A percentile compares a stretch with the other conserved stretches of the same genome.
Evolutionary conservation across 2,888 invertebrate species (phyloP).

Genomic region (Tetranychus piercei): DNA sequence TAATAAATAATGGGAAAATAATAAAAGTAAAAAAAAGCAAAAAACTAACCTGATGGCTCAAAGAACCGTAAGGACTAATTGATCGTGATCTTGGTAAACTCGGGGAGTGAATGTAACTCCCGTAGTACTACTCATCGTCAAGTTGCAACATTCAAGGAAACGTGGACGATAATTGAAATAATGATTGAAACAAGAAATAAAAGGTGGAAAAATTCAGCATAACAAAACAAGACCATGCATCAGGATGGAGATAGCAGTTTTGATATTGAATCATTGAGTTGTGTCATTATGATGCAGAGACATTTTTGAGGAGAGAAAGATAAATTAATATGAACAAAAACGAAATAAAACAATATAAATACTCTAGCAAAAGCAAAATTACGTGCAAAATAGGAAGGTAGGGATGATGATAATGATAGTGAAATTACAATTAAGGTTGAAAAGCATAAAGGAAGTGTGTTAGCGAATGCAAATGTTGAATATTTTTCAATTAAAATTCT

Average conservation of each 20-base stretch:
- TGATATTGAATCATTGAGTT: neutral
- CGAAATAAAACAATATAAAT: neutral
- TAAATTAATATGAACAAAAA: neutral
- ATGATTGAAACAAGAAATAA: neutral
- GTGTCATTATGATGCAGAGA: neutral
- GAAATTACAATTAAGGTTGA: neutral
- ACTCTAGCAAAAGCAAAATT: neutral
- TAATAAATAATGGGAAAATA: neutral
- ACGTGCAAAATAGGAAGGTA: neutral
- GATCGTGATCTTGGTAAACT: constrained; percentile 26
- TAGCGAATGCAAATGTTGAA: neutral
- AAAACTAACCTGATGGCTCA: constrained; percentile 24
- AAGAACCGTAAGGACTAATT: constrained; percentile 26
- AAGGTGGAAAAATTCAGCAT: neutral
- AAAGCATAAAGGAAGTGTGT: neutral
- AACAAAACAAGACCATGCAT: neutral
- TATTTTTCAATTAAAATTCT: neutral
- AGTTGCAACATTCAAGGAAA: constrained; percentile 11
- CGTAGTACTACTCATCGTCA: constrained; percentile 14
- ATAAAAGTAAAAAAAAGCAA: neutral
- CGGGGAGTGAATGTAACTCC: constrained; percentile 23
- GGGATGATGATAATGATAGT: neutral
- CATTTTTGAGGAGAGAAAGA: neutral
- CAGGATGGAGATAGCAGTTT: neutral
- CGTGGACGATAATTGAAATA: constrained; percentile 7